phyloP scores from a whole-genome alignment of 2,888 invertebrate species.

The Idaea dimidiata region DNA sequence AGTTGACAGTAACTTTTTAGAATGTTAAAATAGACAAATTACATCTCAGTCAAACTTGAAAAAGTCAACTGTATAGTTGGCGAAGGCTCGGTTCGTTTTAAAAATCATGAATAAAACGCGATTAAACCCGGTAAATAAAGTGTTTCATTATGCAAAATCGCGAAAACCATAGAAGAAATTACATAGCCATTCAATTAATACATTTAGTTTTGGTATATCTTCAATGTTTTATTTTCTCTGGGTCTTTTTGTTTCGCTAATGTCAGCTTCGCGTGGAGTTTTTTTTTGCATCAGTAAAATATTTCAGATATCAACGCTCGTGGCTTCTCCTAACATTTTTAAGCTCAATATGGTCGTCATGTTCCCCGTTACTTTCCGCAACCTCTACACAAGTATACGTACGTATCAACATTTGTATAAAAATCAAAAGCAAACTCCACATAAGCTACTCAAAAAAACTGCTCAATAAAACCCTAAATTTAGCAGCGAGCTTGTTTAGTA shows the following conservation, averaged over 20 bases:
- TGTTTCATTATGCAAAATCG: too few relatives aligned
- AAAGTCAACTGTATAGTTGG: too few relatives aligned
- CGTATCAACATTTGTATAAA: slow-evolving; percentile 26
- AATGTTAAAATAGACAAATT: too few relatives aligned
- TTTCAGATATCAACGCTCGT: too few relatives aligned
- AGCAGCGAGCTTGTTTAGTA: slow-evolving; percentile 43
- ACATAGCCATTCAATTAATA: neutral
- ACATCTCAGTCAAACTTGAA: too few relatives aligned
- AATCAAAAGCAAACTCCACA: slow-evolving; percentile 35
- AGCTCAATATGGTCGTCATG: neutral
- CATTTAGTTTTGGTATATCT: neutral
- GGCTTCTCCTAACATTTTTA: too few relatives aligned
- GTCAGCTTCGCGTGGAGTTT: neutral
- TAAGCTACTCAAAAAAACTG: slow-evolving; percentile 39
- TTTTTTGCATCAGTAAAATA: neutral
- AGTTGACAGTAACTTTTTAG: too few relatives aligned
- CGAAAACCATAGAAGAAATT: too few relatives aligned
- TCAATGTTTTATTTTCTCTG: neutral
- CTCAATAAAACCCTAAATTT: slow-evolving; percentile 52
- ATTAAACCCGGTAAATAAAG: too few relatives aligned
- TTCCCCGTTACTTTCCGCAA: neutral
- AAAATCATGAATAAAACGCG: too few relatives aligned
- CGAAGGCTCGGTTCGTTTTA: too few relatives aligned
- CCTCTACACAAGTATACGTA: neutral
- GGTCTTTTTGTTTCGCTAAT: neutral